Evolutionary conservation across 2,888 invertebrate species (phyloP).

Genomic region (Arge pagana): DNA sequence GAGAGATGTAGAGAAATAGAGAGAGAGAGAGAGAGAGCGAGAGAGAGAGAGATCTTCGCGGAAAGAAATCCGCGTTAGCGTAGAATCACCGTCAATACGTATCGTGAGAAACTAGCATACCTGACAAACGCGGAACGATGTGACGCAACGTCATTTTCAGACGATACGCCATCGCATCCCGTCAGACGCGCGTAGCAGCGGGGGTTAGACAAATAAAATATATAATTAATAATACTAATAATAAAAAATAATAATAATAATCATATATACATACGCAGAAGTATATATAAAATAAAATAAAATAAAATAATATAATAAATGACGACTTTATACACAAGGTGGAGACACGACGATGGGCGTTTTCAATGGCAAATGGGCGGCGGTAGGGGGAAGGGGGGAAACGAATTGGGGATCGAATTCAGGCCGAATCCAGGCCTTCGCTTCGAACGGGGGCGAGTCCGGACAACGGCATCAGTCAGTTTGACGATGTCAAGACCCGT

Average conservation of each 20-base stretch:
- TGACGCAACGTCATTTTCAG: no score
- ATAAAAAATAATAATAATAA: not conserved
- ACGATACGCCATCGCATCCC: no score
- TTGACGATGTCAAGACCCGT: constrained; percentile 19
- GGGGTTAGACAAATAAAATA: constrained; percentile 7
- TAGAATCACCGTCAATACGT: no score
- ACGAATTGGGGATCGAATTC: no score
- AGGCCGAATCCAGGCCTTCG: no score
- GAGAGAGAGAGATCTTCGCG: no score
- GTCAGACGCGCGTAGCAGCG: not conserved
- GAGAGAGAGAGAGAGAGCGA: no score
- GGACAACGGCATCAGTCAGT: constrained; percentile 20
- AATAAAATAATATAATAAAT: constrained; percentile 18
- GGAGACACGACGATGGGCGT: constrained; percentile 25
- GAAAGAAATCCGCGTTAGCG: constrained; percentile 9
- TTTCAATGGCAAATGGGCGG: constrained; percentile 27
- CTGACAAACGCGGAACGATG: no score
- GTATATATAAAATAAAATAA: constrained; percentile 2
- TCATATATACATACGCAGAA: not conserved
- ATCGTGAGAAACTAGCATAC: no score
- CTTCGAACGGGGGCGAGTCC: constrained; percentile 11
- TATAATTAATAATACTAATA: no score
- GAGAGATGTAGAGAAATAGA: constrained; percentile 24
- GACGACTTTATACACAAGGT: constrained; percentile 44
- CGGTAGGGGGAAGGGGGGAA: no score